Base-by-base conservation (phyloP, 2,888 invertebrate genomes). In the Blomia tropicalis region DNA sequence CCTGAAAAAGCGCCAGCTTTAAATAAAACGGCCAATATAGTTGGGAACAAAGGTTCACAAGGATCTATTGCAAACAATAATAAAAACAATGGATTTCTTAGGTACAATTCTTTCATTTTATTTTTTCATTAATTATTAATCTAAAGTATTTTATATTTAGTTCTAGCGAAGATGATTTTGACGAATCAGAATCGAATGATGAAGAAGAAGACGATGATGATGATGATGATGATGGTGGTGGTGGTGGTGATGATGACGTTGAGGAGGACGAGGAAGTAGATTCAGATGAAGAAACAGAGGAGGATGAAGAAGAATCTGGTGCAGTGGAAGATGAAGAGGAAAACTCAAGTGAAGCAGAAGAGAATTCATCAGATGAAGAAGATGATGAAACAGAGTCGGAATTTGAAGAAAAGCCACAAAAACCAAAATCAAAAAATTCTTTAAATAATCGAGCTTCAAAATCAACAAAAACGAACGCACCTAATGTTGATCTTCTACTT, bases 251-350 rank as follows among this genome's bases (percentile, higher is more conserved):
- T 2, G 60, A 64, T 2, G 59, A 43, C 43, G 62, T 47, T 29
- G 63, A 65, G n/a, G 60, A 65, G 44, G 58, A 56, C 27, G 63
- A 65, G 22, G 60, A 66, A 23, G 61, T 36, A 29, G 61, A 62
- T 17, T 61, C 62, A 11, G 54, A 62, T 4, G 47, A 60, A 19
- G 43, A 63, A 2, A 36, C 36, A 29, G 62, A 60, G 25, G 63
- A 60, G 7, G 60, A 63, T 5, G 60, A 64, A 25, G 58, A 53
- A n/a, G 61, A 64, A 19, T 31, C 61, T 14, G 29, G 11, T n/a
- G 59, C 43, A 22, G 31, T 32, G 3, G 51, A 63, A 0, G 43
- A 59, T n/a, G 54, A 63, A n/a, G 43, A 32, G 4, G 63, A 63
- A n/a, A 47, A 44, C 14, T n/a, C 60, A 2, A 25, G 4, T n/a